Conservation (phyloP, 1,140 invertebrate species). For the Nasonia vitripennis region DNA sequence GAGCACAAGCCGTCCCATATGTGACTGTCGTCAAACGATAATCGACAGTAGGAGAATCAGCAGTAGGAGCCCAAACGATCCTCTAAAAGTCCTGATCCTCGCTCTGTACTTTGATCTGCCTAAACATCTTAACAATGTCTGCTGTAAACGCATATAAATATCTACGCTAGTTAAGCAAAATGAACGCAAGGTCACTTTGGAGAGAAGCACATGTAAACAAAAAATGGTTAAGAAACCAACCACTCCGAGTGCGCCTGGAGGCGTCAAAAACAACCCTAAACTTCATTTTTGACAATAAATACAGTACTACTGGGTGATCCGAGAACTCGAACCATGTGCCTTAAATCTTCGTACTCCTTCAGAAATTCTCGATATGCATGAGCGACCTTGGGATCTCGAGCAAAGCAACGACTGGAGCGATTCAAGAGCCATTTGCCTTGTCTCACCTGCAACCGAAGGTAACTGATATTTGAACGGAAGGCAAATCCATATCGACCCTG, state of each 20-base stretch:
- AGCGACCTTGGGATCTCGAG: no score
- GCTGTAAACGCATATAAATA: conserved; percentile 38
- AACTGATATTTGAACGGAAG: no score
- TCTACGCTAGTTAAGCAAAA: conserved; percentile 25
- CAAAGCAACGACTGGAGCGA: no score
- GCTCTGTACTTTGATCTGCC: conserved; percentile 51
- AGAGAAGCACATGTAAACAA: conserved; percentile 20
- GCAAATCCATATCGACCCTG: no score
- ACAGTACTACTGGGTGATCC: no score
- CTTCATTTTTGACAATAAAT: no score
- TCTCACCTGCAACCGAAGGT: no score
- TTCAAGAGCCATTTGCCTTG: no score
- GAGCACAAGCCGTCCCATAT: no score
- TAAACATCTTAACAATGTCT: conserved; percentile 54
- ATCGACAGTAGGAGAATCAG: background rate
- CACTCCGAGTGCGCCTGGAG: background rate
- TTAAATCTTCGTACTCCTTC: no score
- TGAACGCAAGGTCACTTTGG: conserved; percentile 25
- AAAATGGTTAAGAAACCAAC: conserved; percentile 27
- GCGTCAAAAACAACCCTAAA: conserved; percentile 26
- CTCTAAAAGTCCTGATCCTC: conserved; percentile 15
- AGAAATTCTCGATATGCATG: no score
- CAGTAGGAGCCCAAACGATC: background rate
- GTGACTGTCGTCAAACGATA: background rate
- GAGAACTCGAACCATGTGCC: no score